Conservation (phyloP, 2,888 invertebrate genomes). For the Leptopilina syphax region DNA sequence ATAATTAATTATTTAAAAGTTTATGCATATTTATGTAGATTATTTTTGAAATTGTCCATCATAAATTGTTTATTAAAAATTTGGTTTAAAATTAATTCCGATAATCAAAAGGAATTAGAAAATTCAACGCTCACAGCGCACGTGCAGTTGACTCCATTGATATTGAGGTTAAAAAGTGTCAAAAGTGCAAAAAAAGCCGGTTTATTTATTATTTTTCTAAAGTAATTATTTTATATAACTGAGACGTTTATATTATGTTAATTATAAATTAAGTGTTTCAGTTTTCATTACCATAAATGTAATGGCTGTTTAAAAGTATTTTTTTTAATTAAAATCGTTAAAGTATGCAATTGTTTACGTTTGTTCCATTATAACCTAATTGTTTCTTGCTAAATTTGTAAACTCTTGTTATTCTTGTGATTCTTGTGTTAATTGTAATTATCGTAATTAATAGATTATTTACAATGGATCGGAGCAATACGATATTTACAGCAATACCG, state of each 20-base stretch:
- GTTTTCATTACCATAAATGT: background rate
- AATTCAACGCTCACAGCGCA: background rate
- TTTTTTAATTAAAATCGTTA: background rate
- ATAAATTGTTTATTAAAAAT: background rate
- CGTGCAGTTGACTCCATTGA: background rate
- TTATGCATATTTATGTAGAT: too few relatives aligned
- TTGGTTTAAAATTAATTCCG: background rate
- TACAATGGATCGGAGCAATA: background rate
- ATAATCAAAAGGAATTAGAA: background rate
- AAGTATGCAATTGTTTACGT: background rate
- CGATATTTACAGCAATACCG: background rate
- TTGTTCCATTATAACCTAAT: too few relatives aligned
- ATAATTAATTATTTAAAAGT: background rate
- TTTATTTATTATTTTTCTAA: background rate
- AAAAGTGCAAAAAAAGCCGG: background rate
- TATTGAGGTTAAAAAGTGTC: background rate
- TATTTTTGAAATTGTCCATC: background rate
- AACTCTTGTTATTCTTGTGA: too few relatives aligned
- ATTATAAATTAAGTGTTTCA: too few relatives aligned
- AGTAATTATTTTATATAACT: background rate
- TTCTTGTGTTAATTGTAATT: background rate
- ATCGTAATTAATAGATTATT: background rate
- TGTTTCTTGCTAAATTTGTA: too few relatives aligned
- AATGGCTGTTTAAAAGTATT: background rate
- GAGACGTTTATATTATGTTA: too few relatives aligned